phyloP scores from a whole-genome alignment of 92 coral and sea anemone genomes.

The Anthopleura xanthogrammica region DNA sequence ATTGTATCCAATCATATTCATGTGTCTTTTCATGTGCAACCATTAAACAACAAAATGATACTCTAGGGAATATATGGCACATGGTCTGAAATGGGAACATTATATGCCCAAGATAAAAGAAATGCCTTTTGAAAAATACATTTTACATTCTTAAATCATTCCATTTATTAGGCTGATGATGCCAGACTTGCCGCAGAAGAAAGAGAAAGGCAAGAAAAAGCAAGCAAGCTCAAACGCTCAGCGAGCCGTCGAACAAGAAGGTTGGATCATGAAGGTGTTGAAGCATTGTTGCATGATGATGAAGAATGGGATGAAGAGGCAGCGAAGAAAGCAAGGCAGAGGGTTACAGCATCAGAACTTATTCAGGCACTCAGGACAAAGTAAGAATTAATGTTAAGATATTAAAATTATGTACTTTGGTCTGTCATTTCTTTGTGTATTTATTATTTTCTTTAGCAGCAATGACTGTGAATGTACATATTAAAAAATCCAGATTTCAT shows the following conservation, averaged over 20 bases:
- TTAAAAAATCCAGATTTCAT: too few species aligned
- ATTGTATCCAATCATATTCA: too few species aligned
- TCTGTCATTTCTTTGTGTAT: too few species aligned
- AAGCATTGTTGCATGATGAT: constrained; percentile 82
- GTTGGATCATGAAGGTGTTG: constrained; percentile 88
- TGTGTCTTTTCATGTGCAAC: too few species aligned
- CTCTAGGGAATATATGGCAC: background rate
- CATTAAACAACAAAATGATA: background rate
- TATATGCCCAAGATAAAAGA: too few species aligned
- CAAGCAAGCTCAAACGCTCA: constrained; percentile 67
- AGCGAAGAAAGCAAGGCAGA: constrained; percentile 74
- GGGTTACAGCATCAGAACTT: constrained; percentile 89
- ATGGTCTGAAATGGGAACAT: too few species aligned
- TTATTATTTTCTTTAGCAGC: too few species aligned
- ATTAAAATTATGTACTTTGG: too few species aligned
- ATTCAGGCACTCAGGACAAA: constrained; percentile 77
- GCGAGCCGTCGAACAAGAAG: constrained; percentile 78
- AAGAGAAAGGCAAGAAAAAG: constrained; percentile 61
- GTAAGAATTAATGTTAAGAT: constrained; percentile 46
- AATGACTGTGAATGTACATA: too few species aligned
- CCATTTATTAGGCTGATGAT: constrained; percentile 67
- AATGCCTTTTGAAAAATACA: too few species aligned
- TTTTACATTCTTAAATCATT: too few species aligned
- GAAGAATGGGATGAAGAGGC: constrained; percentile 85
- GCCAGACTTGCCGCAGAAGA: constrained; percentile 79